Conservation (phyloP, 1,140 invertebrate genomes). For the Tetramorium parvispinum region DNA sequence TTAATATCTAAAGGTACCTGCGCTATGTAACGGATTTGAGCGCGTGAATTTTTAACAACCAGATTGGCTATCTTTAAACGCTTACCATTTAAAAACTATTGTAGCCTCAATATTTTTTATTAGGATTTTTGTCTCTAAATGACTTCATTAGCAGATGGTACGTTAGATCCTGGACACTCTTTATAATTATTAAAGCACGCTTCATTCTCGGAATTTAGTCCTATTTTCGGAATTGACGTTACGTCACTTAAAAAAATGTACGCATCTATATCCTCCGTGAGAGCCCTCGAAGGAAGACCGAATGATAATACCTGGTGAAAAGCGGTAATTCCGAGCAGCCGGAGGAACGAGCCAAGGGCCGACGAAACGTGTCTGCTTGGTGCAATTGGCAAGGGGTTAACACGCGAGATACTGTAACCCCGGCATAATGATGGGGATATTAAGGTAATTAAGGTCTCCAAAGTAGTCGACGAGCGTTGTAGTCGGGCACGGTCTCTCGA, state of each 20-base stretch:
- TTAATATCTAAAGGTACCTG: no score
- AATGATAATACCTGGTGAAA: slow-evolving; percentile 14
- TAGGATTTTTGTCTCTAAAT: no score
- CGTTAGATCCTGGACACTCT: no score
- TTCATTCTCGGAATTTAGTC: no score
- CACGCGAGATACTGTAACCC: slow-evolving; percentile 23
- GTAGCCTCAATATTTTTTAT: no score
- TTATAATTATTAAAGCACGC: no score
- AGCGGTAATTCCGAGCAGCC: not conserved
- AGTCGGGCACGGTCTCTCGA: slow-evolving; percentile 44
- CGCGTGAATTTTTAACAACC: no score
- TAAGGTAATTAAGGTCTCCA: slow-evolving; percentile 72
- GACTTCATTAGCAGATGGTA: no score
- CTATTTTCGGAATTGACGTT: not conserved
- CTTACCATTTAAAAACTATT: no score
- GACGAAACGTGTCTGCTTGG: slow-evolving; percentile 11
- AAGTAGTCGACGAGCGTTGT: slow-evolving; percentile 67
- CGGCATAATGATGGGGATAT: slow-evolving; percentile 63
- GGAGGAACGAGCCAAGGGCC: not conserved
- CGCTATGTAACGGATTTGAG: no score
- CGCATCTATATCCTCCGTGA: not conserved
- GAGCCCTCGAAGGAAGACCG: not conserved
- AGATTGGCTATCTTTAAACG: no score
- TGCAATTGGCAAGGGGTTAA: slow-evolving; percentile 46
- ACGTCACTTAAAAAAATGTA: slow-evolving; percentile 25